Conservation (phyloP, 2,113 vertebrate species). For the Pseudonaja textilis region DNA sequence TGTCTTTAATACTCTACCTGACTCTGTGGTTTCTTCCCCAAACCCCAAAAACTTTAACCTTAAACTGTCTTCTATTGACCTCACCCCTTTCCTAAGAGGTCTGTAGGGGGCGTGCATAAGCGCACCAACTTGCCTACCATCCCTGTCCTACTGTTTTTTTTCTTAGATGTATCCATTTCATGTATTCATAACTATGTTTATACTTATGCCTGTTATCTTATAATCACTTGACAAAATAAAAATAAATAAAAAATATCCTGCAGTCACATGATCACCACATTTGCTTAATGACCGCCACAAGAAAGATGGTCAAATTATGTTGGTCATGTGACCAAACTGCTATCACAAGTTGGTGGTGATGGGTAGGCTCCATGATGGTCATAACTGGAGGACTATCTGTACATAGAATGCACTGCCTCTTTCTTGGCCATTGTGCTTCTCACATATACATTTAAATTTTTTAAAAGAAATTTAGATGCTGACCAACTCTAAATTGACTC, state of each 20-base stretch:
- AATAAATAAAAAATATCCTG: background rate
- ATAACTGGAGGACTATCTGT: background rate
- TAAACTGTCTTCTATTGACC: too few relatives aligned
- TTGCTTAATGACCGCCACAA: background rate
- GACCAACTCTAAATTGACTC: background rate
- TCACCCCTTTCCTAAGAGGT: too few relatives aligned
- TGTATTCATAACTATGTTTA: too few relatives aligned
- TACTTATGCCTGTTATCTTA: too few relatives aligned
- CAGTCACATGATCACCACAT: background rate
- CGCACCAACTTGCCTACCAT: too few relatives aligned
- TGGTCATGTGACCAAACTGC: background rate
- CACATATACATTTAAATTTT: background rate
- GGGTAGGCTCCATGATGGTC: background rate
- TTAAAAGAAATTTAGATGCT: background rate
- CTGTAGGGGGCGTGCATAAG: too few relatives aligned
- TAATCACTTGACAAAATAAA: too few relatives aligned
- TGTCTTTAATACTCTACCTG: too few relatives aligned
- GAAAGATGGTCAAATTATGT: background rate
- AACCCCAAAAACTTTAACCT: too few relatives aligned
- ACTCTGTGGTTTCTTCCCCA: too few relatives aligned
- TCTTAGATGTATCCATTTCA: too few relatives aligned
- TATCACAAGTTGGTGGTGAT: background rate
- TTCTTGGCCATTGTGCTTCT: background rate
- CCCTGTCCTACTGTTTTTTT: too few relatives aligned
- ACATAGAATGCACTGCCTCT: background rate